phyloP scores from a whole-genome alignment of 2,888 invertebrate genomes.

The Meandrusa payeni region DNA sequence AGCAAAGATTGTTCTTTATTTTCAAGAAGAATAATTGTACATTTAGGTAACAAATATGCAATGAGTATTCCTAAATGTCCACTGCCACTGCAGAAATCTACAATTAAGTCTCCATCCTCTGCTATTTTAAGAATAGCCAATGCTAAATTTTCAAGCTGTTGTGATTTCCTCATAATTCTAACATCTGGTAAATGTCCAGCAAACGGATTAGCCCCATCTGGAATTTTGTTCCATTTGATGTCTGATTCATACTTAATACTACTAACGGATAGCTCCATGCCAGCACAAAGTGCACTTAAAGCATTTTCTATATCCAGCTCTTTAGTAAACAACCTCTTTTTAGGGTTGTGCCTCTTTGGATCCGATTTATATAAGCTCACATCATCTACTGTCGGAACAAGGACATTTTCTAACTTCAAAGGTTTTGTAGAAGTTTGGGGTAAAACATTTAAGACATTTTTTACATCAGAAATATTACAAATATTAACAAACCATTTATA shows the following conservation, averaged over 20 bases:
- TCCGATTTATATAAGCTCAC: slow-evolving; percentile 90
- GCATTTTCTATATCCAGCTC: slow-evolving; percentile 87
- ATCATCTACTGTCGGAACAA: slow-evolving; percentile 74
- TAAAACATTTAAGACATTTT: slow-evolving; percentile 30
- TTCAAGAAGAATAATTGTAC: slow-evolving; percentile 90
- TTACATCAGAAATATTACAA: slow-evolving; percentile 40
- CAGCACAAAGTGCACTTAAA: slow-evolving; percentile 60
- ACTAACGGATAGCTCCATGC: slow-evolving; percentile 61
- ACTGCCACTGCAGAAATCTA: slow-evolving; percentile 97
- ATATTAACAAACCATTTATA: slow-evolving; percentile 82
- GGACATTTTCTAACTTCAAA: slow-evolving; percentile 32
- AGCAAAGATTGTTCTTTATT: slow-evolving; percentile 93
- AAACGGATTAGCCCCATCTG: slow-evolving; percentile 87
- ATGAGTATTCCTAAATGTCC: slow-evolving; percentile 95
- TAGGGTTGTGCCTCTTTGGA: slow-evolving; percentile 87
- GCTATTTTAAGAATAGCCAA: slow-evolving; percentile 88
- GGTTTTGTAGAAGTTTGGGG: slow-evolving; percentile 15
- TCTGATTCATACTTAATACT: slow-evolving; percentile 41
- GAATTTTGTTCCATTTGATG: slow-evolving; percentile 86
- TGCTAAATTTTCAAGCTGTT: slow-evolving; percentile 92
- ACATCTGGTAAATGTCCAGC: slow-evolving; percentile 89
- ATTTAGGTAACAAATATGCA: slow-evolving; percentile 89
- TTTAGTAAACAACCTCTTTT: slow-evolving; percentile 86
- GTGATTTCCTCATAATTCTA: slow-evolving; percentile 88
- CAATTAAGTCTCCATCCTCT: slow-evolving; percentile 84